A percentile compares a stretch with the other conserved stretches of the same genome.
These are phyloP conservation scores for Epinephelus lanceolatus DNA, from an alignment of 2,113 vertebrate genomes.

Conservation along the genomic window DNA sequence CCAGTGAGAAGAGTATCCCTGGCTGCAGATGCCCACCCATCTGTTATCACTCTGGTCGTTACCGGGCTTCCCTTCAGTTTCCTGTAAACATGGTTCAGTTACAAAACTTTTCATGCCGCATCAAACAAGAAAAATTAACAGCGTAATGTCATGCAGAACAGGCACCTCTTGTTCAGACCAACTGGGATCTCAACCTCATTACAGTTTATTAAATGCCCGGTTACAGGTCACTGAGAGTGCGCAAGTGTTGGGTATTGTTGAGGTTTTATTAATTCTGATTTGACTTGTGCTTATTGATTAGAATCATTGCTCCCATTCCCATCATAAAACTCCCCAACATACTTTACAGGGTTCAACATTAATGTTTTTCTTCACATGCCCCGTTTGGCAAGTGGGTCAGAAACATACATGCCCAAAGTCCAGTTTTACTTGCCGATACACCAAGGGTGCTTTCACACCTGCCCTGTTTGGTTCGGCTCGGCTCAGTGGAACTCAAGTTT, in stretches of 20 bases:
- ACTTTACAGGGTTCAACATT: not conserved
- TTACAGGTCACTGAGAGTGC: not conserved
- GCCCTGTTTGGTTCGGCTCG: too few relatives aligned
- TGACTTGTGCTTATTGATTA: not conserved
- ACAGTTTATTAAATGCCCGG: not conserved
- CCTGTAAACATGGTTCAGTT: constrained; percentile 38
- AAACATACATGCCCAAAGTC: too few relatives aligned
- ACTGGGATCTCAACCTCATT: not conserved
- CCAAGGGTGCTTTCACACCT: too few relatives aligned
- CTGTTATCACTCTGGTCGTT: constrained; percentile 55
- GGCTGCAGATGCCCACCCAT: constrained; percentile 71
- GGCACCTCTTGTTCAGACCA: not conserved
- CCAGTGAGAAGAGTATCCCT: constrained; percentile 48
- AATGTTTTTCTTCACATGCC: too few relatives aligned
- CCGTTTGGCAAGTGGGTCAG: too few relatives aligned
- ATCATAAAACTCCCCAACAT: not conserved
- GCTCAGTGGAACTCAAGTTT: too few relatives aligned
- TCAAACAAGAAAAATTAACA: not conserved
- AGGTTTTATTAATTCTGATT: not conserved
- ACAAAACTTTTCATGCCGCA: constrained; percentile 23
- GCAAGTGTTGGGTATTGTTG: not conserved
- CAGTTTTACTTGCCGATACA: too few relatives aligned
- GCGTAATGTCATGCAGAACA: not conserved
- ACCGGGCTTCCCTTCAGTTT: constrained; percentile 54
- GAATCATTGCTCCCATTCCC: not conserved